A percentile compares a stretch with the other conserved stretches of the same genome.
Evolutionary conservation across 2,888 invertebrate genomes (phyloP).

Genomic region (Orthosia cruda): DNA sequence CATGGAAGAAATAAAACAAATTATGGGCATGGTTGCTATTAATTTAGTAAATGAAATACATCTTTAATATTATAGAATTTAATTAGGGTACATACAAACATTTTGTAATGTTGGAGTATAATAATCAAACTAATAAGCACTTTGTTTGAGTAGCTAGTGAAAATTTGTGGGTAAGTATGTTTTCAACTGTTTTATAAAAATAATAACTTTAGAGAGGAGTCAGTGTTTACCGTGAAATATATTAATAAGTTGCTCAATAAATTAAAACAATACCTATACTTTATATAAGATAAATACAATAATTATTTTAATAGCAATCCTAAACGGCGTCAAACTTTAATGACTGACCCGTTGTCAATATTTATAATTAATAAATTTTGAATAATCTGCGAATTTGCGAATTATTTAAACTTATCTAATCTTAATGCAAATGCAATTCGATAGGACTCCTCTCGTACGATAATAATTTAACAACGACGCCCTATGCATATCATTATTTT

Average conservation of each 20-base stretch:
- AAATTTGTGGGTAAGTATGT: conserved; percentile 84
- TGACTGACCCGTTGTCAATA: conserved; percentile 46
- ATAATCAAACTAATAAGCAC: conserved; percentile 91
- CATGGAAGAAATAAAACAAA: conserved; percentile 58
- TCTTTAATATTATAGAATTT: conserved; percentile 90
- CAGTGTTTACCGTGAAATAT: conserved; percentile 71
- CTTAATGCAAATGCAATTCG: conserved; percentile 63
- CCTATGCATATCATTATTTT: conserved; percentile 62
- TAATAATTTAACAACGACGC: conserved; percentile 62
- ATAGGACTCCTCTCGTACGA: conserved; percentile 69
- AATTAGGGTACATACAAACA: conserved; percentile 92
- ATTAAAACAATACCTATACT: conserved; percentile 71
- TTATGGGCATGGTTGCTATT: conserved; percentile 58
- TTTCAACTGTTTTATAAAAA: conserved; percentile 77
- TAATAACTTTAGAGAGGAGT: conserved; percentile 86
- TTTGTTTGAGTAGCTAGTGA: conserved; percentile 88
- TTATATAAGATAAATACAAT: conserved; percentile 69
- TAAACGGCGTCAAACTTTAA: conserved; percentile 50
- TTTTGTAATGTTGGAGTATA: conserved; percentile 91
- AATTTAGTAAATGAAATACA: conserved; percentile 69
- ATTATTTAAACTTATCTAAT: conserved; percentile 63
- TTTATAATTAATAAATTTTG: conserved; percentile 60
- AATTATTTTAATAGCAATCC: conserved; percentile 61
- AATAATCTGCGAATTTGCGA: conserved; percentile 54
- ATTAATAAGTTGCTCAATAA: conserved; percentile 63